Conservation (phyloP, 2,797 vertebrate genomes). For the Masticophis lateralis region DNA sequence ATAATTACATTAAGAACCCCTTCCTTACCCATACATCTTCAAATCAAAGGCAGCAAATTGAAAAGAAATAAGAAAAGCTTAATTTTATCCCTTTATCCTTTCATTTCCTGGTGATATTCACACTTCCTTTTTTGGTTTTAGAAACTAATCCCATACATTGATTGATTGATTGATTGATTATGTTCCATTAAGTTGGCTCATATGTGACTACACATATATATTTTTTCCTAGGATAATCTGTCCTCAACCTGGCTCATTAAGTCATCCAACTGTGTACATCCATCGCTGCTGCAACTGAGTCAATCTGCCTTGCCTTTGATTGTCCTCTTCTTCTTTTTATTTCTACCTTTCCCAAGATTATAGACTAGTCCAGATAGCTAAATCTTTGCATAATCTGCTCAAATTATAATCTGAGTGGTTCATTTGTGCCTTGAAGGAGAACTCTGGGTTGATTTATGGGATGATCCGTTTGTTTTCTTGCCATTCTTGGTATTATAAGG, state of each 20-base stretch:
- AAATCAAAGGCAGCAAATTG: background rate
- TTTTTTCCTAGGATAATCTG: background rate
- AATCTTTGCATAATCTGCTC: background rate
- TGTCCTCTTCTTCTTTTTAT: background rate
- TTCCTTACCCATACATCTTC: background rate
- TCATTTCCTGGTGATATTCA: background rate
- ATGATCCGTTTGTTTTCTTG: background rate
- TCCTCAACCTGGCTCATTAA: background rate
- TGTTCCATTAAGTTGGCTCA: background rate
- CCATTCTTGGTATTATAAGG: background rate
- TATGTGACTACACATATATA: background rate
- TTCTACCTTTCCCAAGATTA: background rate
- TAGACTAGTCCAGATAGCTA: background rate
- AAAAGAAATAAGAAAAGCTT: background rate
- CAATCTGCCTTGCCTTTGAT: background rate
- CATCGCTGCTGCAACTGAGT: background rate
- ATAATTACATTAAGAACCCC: background rate
- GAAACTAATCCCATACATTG: background rate
- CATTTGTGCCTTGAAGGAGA: background rate
- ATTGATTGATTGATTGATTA: background rate
- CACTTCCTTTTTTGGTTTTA: background rate
- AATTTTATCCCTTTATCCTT: background rate
- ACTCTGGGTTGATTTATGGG: background rate
- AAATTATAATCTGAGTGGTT: background rate
- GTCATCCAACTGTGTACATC: background rate